phyloP scores from a whole-genome alignment of 2,888 invertebrate genomes.

The Microctonus aethiopoides region DNA sequence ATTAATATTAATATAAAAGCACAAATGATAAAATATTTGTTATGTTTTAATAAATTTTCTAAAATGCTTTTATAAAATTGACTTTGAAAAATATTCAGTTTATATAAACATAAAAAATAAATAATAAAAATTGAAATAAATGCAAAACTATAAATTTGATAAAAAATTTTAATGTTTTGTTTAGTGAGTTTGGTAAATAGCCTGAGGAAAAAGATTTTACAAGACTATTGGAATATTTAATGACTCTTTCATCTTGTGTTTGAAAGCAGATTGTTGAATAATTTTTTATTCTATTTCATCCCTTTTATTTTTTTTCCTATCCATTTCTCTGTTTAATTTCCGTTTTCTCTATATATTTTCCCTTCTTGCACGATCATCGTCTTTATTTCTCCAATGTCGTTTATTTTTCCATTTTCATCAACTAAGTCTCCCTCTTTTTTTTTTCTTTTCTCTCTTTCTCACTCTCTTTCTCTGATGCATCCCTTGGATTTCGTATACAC shows the following conservation, averaged over 20 bases:
- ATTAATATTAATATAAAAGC: no score
- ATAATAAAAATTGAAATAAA: background rate
- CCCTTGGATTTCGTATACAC: background rate
- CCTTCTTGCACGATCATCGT: background rate
- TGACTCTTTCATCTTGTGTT: background rate
- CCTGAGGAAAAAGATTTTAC: background rate
- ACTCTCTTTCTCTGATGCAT: background rate
- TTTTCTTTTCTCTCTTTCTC: no score
- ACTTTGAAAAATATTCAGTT: background rate
- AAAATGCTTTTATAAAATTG: background rate
- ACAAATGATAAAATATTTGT: background rate
- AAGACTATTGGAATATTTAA: constrained; percentile 11
- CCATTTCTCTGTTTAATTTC: no score
- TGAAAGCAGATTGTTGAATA: background rate
- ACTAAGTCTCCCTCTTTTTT: no score
- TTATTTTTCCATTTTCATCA: background rate
- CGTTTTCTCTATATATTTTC: no score
- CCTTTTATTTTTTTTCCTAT: no score
- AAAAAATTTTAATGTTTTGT: background rate
- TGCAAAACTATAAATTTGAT: background rate
- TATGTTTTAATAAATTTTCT: background rate
- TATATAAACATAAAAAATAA: background rate
- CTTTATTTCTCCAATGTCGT: background rate
- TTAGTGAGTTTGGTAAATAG: background rate
- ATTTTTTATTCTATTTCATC: constrained; percentile 20